These are phyloP conservation scores for Rhabdomys pumilio DNA, from an alignment of 2,797 vertebrate species.

Conservation along the genomic window DNA sequence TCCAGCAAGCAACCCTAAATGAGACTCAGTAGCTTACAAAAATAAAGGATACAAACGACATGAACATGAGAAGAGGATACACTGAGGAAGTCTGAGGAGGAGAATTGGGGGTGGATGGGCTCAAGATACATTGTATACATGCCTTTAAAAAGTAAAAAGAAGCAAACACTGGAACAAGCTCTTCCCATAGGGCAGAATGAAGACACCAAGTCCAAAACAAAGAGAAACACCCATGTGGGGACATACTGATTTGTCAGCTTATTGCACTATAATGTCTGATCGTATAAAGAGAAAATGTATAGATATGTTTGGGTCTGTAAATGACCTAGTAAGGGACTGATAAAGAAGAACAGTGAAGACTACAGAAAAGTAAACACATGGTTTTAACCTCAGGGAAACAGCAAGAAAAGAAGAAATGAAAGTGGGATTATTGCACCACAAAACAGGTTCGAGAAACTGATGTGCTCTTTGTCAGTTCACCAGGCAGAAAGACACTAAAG, in stretches of 20 bases:
- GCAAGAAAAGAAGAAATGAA: slow-evolving; percentile 26
- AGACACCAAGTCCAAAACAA: slow-evolving; percentile 43
- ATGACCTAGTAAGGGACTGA: slow-evolving; percentile 9
- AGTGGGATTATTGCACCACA: slow-evolving; percentile 74
- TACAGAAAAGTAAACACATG: slow-evolving; percentile 51
- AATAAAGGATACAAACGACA: not conserved
- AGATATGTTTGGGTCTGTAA: slow-evolving; percentile 35
- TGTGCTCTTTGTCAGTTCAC: slow-evolving; percentile 81
- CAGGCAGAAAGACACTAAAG: slow-evolving; percentile 82
- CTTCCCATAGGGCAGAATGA: slow-evolving; percentile 14
- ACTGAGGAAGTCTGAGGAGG: not conserved
- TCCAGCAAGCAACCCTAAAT: not conserved
- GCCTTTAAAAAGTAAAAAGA: not conserved
- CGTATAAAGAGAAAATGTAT: slow-evolving; percentile 66
- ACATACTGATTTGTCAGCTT: not conserved
- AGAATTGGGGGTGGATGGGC: not conserved
- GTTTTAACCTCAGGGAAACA: slow-evolving; percentile 71
- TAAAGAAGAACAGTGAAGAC: slow-evolving; percentile 59
- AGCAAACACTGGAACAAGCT: not conserved
- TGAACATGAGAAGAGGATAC: not conserved
- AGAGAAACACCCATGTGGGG: not conserved
- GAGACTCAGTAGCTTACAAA: not conserved
- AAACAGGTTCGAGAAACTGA: slow-evolving; percentile 82
- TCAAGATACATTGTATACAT: not conserved
- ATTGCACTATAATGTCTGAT: slow-evolving; percentile 58